phyloP scores from a whole-genome alignment of 2,888 invertebrate genomes.

The Escarpia spicata region DNA sequence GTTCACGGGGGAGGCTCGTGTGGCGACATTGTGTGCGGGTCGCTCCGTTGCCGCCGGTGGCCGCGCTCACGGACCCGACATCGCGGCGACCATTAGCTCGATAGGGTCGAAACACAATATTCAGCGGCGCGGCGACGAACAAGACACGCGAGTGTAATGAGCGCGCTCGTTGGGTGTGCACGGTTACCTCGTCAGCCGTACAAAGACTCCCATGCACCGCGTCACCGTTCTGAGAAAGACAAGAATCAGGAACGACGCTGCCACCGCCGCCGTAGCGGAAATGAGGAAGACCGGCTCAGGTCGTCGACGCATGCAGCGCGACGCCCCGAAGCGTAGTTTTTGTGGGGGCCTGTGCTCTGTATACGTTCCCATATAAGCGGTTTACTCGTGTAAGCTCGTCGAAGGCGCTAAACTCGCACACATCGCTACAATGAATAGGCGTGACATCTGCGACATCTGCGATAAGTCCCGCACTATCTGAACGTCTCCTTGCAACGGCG shows the following conservation, averaged over 20 bases:
- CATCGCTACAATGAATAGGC: constrained; percentile 12
- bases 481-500: background rate
- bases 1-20: background rate
- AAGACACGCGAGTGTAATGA: background rate
- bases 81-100: background rate
- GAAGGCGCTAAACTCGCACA: background rate
- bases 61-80: background rate
- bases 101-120: background rate
- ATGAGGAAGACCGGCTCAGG: background rate
- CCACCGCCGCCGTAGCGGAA: background rate
- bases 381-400: too few species aligned
- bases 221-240: constrained; percentile 16
- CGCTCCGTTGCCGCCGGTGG: background rate
- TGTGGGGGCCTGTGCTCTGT: background rate
- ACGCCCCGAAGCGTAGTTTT: background rate
- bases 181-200: background rate
- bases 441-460: constrained; percentile 1
- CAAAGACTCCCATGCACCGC: background rate
- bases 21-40: background rate
- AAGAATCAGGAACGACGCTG: background rate
- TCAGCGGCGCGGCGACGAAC: background rate
- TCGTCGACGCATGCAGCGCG: background rate
- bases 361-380: too few species aligned
- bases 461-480: background rate
- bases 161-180: background rate